Percentiles rank a stretch among this genome's conserved stretches.
These are phyloP conservation scores for Oophaga pumilio DNA, from an alignment of 2,113 vertebrate genomes.

Conservation along the genomic window DNA sequence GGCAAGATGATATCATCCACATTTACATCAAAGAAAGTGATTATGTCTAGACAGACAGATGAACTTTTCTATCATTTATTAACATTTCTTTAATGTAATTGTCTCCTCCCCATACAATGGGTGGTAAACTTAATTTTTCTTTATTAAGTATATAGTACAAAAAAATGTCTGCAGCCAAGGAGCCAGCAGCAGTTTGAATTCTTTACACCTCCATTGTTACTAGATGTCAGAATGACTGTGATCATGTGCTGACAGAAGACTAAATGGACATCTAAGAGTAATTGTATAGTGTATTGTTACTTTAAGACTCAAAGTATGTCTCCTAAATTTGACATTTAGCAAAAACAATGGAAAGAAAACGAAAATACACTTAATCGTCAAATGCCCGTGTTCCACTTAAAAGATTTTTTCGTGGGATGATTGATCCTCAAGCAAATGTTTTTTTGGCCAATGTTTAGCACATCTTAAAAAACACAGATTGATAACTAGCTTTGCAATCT, in stretches of 20 bases:
- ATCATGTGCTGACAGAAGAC: conserved; percentile 29
- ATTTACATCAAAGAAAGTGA: background rate
- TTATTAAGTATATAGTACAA: conserved; percentile 39
- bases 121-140: conserved; percentile 46
- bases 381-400: conserved; percentile 13
- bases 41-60: background rate
- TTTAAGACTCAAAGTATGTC: conserved; percentile 7
- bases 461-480: background rate
- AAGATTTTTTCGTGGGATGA: conserved; percentile 4
- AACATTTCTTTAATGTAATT: conserved; percentile 43
- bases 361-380: conserved; percentile 1
- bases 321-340: conserved; percentile 28
- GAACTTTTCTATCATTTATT: conserved; percentile 26
- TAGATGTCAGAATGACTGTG: conserved; percentile 4
- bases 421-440: conserved; percentile 1
- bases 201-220: conserved; percentile 27
- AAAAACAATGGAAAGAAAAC: conserved; percentile 11
- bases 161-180: conserved; percentile 22
- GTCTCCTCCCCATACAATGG: background rate
- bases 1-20: conserved; percentile 53
- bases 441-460: background rate
- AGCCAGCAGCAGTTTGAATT: conserved; percentile 45
- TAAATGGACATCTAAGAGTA: conserved; percentile 12
- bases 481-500: background rate
- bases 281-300: conserved; percentile 17